phyloP scores from a whole-genome alignment of 2,888 invertebrate species.

The Diogma glabrata region DNA sequence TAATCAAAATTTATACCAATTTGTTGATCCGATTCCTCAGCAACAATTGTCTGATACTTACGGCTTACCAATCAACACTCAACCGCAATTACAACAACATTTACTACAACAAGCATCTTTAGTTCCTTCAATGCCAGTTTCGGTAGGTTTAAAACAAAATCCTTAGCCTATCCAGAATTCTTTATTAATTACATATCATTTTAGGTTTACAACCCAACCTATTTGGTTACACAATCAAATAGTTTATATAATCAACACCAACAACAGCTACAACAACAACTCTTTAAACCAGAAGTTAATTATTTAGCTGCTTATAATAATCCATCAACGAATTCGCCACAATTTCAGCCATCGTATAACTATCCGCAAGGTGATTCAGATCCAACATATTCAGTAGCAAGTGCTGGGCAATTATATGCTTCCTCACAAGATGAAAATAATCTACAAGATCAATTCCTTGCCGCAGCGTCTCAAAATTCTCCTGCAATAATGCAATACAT shows the following conservation, averaged over 20 bases:
- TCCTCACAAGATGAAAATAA: conserved; percentile 21
- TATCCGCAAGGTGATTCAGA: background rate
- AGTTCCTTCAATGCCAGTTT: conserved; percentile 24
- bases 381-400: conserved; percentile 24
- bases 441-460: conserved; percentile 8
- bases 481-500: background rate
- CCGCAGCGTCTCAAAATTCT: conserved; percentile 23
- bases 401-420: conserved; percentile 33
- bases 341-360: background rate
- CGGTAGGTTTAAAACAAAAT: background rate
- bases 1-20: conserved; percentile 35
- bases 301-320: conserved; percentile 38
- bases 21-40: conserved; percentile 36
- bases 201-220: conserved; percentile 34
- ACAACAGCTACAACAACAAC: conserved; percentile 24
- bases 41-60: conserved; percentile 39
- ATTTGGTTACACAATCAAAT: conserved; percentile 35
- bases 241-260: conserved; percentile 34
- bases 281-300: conserved; percentile 43
- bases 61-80: conserved; percentile 36
- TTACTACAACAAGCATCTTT: conserved; percentile 26
- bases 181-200: conserved; percentile 14
- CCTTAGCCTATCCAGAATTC: too few relatives aligned
- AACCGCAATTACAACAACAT: conserved; percentile 33
- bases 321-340: conserved; percentile 30